phyloP scores from a whole-genome alignment of 2,113 vertebrate genomes.

The Coturnix japonica region DNA sequence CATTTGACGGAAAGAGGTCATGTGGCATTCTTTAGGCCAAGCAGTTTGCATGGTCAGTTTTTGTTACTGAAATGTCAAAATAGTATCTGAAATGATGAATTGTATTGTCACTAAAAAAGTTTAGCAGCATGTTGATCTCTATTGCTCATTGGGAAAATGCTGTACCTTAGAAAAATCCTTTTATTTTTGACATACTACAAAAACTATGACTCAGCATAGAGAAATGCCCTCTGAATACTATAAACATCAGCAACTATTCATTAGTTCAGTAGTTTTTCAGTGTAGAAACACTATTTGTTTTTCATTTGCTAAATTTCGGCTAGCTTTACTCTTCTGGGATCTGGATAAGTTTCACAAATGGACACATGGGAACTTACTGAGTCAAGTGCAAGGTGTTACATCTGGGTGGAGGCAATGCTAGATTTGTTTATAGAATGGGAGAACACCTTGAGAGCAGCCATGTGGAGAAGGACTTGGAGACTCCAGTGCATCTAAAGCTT shows the following conservation, averaged over 20 bases:
- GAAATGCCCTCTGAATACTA: not conserved
- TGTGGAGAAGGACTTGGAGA: not conserved
- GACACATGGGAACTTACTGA: not conserved
- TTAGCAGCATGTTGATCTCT: conserved; percentile 8
- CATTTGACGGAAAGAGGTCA: not conserved
- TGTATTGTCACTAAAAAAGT: not conserved
- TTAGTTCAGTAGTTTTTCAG: conserved; percentile 6
- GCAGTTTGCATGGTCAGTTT: not conserved
- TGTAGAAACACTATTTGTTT: too few relatives aligned
- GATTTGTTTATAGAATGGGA: not conserved
- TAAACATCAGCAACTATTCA: not conserved
- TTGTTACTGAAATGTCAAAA: not conserved
- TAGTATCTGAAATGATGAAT: conserved; percentile 6
- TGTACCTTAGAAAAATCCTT: conserved; percentile 61
- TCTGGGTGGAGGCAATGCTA: not conserved
- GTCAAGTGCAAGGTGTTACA: not conserved
- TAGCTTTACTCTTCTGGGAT: not conserved
- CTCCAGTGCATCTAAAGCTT: not conserved
- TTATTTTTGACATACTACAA: conserved; percentile 42
- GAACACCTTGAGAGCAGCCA: not conserved
- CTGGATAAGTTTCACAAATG: not conserved
- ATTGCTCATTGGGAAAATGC: conserved; percentile 27
- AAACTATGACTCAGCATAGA: conserved; percentile 29
- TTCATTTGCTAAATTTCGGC: conserved; percentile 14
- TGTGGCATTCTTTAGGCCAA: not conserved